Percentiles rank a stretch among this genome's conserved stretches.
Conservation (phyloP, 2,113 vertebrate species). For the Mystacornis crossleyi region DNA sequence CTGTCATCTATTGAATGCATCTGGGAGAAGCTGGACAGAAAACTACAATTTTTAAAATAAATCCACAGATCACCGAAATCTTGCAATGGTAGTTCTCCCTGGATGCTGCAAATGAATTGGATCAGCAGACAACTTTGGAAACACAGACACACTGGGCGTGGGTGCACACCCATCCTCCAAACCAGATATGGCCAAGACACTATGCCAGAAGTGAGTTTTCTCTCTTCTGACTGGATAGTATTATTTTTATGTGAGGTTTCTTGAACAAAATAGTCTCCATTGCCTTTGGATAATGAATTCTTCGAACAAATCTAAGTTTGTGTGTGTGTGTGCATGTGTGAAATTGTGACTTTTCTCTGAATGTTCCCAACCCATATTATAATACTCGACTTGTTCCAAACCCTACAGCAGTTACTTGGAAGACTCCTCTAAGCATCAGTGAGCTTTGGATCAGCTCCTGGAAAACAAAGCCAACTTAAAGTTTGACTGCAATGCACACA, state of each 20-base stretch:
- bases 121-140: slow-evolving; percentile 5
- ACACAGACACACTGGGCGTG: background rate
- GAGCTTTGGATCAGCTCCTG: slow-evolving; percentile 8
- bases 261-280: background rate
- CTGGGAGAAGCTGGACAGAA: slow-evolving; percentile 19
- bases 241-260: slow-evolving; percentile 29
- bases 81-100: background rate
- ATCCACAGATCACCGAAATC: background rate
- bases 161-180: background rate
- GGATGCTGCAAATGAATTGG: background rate
- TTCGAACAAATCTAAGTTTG: background rate
- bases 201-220: background rate
- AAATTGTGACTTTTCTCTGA: slow-evolving; percentile 31
- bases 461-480: slow-evolving; percentile 7
- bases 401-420: slow-evolving; percentile 55
- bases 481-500: background rate
- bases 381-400: slow-evolving; percentile 4
- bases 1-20: slow-evolving; percentile 25
- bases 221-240: background rate
- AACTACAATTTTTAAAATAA: slow-evolving; percentile 23
- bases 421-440: background rate
- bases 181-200: background rate
- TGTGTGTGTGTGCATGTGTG: background rate
- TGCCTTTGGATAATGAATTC: slow-evolving; percentile 8
- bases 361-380: background rate